Evolutionary conservation across 1,140 invertebrate species (phyloP).

Genomic region (Hyposmocoma kahamanoa): DNA sequence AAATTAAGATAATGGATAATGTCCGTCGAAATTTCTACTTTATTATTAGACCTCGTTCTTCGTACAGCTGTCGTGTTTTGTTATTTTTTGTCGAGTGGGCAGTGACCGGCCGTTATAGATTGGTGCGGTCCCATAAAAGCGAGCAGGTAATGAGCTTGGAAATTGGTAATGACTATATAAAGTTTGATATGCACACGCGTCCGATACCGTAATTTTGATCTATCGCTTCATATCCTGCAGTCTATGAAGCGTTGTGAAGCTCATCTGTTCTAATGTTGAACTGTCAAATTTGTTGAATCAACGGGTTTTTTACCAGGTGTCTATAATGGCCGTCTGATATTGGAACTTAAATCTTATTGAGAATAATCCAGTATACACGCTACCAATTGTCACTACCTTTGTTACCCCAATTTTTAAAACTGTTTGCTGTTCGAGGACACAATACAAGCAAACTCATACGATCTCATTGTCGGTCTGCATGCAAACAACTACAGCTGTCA

Average conservation of each 20-base stretch:
- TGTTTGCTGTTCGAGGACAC: too few species aligned
- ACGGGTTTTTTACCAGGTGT: too few species aligned
- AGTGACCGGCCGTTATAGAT: conserved; percentile 49
- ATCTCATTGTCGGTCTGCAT: too few species aligned
- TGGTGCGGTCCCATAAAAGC: conserved; percentile 45
- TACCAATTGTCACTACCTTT: too few species aligned
- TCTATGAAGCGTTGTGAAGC: conserved; percentile 16
- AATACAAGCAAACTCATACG: too few species aligned
- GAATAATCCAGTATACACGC: too few species aligned
- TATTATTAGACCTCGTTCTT: conserved; percentile 46
- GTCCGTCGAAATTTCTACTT: conserved; percentile 54
- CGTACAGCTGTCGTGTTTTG: conserved; percentile 52
- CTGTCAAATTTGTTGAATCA: too few species aligned
- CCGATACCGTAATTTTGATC: conserved; percentile 32
- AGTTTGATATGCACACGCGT: conserved; percentile 30
- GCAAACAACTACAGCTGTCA: conserved; percentile 21
- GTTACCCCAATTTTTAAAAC: background rate
- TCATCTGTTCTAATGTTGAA: too few species aligned
- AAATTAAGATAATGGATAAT: conserved; percentile 67
- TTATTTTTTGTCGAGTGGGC: conserved; percentile 50
- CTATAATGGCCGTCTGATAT: too few species aligned
- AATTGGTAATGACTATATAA: conserved; percentile 60
- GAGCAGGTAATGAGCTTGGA: conserved; percentile 45
- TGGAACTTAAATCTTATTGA: too few species aligned
- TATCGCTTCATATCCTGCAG: conserved; percentile 40